These are phyloP conservation scores for Limnephilus lunatus DNA, from an alignment of 2,888 invertebrate genomes.

Conservation along the genomic window DNA sequence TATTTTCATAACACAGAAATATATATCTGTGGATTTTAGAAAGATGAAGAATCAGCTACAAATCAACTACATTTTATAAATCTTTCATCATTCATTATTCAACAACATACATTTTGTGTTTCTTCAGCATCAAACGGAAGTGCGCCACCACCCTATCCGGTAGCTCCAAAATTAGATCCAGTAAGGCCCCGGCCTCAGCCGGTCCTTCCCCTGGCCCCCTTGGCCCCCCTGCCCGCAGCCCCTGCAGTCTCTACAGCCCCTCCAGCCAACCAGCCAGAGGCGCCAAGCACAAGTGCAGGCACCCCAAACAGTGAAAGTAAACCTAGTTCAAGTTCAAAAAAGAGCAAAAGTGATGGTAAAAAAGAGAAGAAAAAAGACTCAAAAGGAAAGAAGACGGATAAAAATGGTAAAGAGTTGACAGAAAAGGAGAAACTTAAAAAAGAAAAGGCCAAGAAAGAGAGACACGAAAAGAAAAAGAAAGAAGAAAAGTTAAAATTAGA, in stretches of 20 bases:
- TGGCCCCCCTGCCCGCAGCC: too few species aligned
- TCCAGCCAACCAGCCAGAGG: neutral
- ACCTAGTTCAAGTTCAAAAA: constrained; percentile 18
- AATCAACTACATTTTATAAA: neutral
- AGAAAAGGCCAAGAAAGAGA: constrained; percentile 55
- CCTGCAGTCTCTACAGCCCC: neutral
- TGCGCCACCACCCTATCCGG: neutral
- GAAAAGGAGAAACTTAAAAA: constrained; percentile 52
- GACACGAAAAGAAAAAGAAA: constrained; percentile 66
- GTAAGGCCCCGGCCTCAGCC: neutral
- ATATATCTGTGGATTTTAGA: neutral
- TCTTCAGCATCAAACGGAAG: constrained; percentile 25
- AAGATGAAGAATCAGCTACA: neutral
- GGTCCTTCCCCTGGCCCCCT: neutral
- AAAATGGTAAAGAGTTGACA: constrained; percentile 65
- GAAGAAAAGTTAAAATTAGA: constrained; percentile 69
- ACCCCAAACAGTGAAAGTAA: constrained; percentile 61
- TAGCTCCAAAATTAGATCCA: neutral
- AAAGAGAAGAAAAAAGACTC: constrained; percentile 48
- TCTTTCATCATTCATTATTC: neutral
- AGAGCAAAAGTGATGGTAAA: constrained; percentile 32
- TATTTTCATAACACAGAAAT: neutral
- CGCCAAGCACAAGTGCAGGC: constrained; percentile 40
- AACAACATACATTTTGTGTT: neutral
- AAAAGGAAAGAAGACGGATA: constrained; percentile 69